phyloP scores from a whole-genome alignment of 2,797 vertebrate species.

The Orestias chungarensis region DNA sequence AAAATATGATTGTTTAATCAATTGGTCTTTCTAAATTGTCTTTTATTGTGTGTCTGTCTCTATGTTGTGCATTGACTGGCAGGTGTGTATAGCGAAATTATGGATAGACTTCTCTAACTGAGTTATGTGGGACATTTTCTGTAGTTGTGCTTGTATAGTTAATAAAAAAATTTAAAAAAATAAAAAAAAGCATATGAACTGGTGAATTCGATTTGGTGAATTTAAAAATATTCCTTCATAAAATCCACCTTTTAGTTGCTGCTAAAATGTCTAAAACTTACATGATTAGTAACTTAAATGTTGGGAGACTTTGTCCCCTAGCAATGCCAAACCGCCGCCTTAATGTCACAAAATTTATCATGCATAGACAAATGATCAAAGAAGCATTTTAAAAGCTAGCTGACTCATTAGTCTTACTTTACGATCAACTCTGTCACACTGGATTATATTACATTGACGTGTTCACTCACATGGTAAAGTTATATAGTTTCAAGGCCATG shows the following conservation, averaged over 20 bases:
- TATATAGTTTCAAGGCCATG: constrained; percentile 2
- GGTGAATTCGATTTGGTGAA: background rate
- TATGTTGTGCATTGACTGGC: too few species aligned
- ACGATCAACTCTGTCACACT: constrained; percentile 6
- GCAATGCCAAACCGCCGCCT: background rate
- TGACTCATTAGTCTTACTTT: constrained; percentile 8
- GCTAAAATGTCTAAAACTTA: background rate
- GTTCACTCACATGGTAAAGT: constrained; percentile 9
- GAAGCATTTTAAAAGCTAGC: constrained; percentile 8
- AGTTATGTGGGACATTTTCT: too few species aligned
- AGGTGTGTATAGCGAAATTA: too few species aligned
- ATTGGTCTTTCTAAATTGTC: too few species aligned
- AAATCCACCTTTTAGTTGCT: background rate
- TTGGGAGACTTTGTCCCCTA: background rate
- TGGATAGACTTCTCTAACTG: too few species aligned
- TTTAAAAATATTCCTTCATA: background rate
- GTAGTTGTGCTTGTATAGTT: too few species aligned
- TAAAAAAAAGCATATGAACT: background rate
- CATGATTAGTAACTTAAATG: background rate
- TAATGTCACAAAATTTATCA: constrained; percentile 4
- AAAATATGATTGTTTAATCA: too few species aligned
- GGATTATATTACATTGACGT: constrained; percentile 5
- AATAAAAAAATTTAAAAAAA: too few species aligned
- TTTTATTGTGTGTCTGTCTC: too few species aligned
- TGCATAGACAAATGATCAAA: constrained; percentile 8